phyloP scores from a whole-genome alignment of 2,797 vertebrate species.

The Rhyacichthys aspro region DNA sequence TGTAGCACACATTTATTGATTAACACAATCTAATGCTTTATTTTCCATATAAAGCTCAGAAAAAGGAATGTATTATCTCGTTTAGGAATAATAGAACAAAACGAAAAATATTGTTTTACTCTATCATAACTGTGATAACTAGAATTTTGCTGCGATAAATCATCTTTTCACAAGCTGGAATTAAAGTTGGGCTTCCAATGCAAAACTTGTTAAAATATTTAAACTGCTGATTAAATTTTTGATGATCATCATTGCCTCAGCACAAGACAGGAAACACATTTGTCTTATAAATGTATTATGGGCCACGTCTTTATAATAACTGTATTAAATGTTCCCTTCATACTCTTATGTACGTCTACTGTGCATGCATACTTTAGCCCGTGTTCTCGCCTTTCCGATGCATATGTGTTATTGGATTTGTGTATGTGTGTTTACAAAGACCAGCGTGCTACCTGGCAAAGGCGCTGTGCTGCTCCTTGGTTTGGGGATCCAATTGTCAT shows the following conservation, averaged over 20 bases:
- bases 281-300: conserved; percentile 10
- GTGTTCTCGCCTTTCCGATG: background rate
- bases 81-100: too few relatives aligned
- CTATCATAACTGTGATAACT: background rate
- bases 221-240: conserved; percentile 5
- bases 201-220: conserved; percentile 5
- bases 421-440: conserved; percentile 14
- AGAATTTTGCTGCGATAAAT: background rate
- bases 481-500: conserved; percentile 42
- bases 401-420: conserved; percentile 8
- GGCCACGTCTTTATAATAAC: background rate
- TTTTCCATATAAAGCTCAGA: too few relatives aligned
- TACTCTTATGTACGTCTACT: background rate
- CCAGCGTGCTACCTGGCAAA: conserved; percentile 12
- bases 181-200: background rate
- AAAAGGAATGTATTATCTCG: too few relatives aligned
- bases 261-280: conserved; percentile 12
- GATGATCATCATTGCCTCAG: background rate
- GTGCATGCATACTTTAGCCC: background rate
- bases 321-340: conserved; percentile 8
- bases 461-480: conserved; percentile 16
- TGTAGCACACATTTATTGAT: too few relatives aligned
- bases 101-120: too few relatives aligned
- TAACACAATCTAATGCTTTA: too few relatives aligned
- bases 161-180: too few relatives aligned